These are phyloP conservation scores for Oxyteleia sp. DNA, from an alignment of 2,888 invertebrate genomes.

Conservation along the genomic window DNA sequence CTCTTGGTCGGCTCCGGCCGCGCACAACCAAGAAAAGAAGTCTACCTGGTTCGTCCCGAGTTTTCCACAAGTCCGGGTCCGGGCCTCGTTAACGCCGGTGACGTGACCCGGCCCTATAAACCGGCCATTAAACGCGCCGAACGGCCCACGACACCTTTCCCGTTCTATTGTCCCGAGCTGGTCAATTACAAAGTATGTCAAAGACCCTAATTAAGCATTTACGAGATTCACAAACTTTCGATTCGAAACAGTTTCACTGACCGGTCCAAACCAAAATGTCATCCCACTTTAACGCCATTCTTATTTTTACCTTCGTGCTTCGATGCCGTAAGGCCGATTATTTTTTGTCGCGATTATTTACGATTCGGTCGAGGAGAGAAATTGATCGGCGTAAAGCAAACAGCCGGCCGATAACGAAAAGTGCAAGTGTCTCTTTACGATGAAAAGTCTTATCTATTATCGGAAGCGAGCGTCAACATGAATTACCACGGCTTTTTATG, in stretches of 20 bases:
- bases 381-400: neutral
- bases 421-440: slow-evolving; percentile 22
- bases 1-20: slow-evolving; percentile 24
- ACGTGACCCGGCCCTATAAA: slow-evolving; percentile 23
- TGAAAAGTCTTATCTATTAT: slow-evolving; percentile 21
- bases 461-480: slow-evolving; percentile 25
- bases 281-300: slow-evolving; percentile 47
- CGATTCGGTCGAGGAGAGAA: neutral
- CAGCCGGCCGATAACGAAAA: slow-evolving; percentile 10
- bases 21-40: slow-evolving; percentile 28
- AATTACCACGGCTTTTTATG: slow-evolving; percentile 12
- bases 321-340: too few species aligned
- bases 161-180: slow-evolving; percentile 10
- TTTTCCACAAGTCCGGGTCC: slow-evolving; percentile 29
- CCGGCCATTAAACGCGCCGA: slow-evolving; percentile 17
- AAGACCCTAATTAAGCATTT: slow-evolving; percentile 39
- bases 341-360: neutral
- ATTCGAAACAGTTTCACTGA: slow-evolving; percentile 49
- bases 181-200: slow-evolving; percentile 50
- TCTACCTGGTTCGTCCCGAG: slow-evolving; percentile 18
- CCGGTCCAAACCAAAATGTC: neutral
- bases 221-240: slow-evolving; percentile 41
- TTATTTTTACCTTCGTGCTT: too few species aligned
- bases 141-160: slow-evolving; percentile 33
- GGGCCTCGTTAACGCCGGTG: neutral